Conservation (phyloP, 2,113 vertebrate genomes). For the Corvus hawaiiensis region DNA sequence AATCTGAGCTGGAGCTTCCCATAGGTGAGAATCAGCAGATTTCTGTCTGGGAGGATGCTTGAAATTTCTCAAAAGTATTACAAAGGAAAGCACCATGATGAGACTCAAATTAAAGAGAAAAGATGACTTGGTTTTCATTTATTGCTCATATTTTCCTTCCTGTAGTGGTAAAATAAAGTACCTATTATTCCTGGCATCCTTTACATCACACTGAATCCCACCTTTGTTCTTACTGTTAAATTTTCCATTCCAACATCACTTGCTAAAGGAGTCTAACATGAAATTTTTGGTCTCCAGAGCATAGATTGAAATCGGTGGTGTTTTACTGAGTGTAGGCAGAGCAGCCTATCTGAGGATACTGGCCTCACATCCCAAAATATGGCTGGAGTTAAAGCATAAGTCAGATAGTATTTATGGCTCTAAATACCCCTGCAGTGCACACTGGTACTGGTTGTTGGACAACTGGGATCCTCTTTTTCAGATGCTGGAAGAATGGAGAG, state of each 20-base stretch:
- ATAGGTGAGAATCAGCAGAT: background rate
- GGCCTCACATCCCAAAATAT: background rate
- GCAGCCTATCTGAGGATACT: background rate
- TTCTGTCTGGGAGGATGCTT: background rate
- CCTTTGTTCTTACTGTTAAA: background rate
- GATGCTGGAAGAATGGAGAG: background rate
- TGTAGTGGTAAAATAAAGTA: background rate
- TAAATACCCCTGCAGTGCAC: background rate
- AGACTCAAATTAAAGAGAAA: background rate
- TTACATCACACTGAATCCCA: background rate
- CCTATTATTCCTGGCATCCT: background rate
- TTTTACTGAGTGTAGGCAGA: background rate
- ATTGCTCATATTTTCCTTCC: background rate
- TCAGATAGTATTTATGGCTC: background rate
- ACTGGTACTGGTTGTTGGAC: background rate
- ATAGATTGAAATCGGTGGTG: background rate
- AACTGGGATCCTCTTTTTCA: background rate
- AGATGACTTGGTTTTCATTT: background rate
- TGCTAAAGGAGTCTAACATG: background rate
- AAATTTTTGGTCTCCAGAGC: background rate
- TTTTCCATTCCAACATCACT: background rate
- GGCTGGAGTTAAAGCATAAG: background rate
- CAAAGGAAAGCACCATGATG: background rate
- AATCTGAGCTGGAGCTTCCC: background rate
- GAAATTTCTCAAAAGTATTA: background rate